These are phyloP conservation scores for Brotula barbata DNA, from an alignment of 2,797 vertebrate genomes.

Conservation along the genomic window DNA sequence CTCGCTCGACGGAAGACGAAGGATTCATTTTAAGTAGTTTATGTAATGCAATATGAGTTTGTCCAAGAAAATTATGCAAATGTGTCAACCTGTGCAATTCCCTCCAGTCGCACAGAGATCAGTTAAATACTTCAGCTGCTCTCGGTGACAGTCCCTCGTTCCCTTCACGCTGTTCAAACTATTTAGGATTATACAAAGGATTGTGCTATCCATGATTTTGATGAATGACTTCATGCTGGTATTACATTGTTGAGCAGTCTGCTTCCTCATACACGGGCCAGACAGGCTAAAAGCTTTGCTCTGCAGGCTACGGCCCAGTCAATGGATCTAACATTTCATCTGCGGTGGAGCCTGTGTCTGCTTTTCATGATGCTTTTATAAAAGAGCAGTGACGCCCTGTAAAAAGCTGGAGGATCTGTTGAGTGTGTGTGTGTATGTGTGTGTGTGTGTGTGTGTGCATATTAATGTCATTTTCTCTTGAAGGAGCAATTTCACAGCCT, in stretches of 20 bases:
- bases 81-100: slow-evolving; percentile 1
- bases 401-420: slow-evolving; percentile 67
- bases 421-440: too few relatives aligned
- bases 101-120: slow-evolving; percentile 28
- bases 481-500: slow-evolving; percentile 78
- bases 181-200: slow-evolving; percentile 63
- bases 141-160: slow-evolving; percentile 14
- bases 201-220: slow-evolving; percentile 45
- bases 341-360: slow-evolving; percentile 37
- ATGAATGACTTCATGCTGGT: slow-evolving; percentile 67
- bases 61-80: slow-evolving; percentile 16
- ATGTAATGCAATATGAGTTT: slow-evolving; percentile 7
- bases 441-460: too few relatives aligned
- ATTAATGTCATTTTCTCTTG: slow-evolving; percentile 79
- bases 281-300: slow-evolving; percentile 74
- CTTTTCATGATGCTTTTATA: slow-evolving; percentile 65
- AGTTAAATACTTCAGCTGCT: slow-evolving; percentile 33
- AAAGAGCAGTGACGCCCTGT: slow-evolving; percentile 68
- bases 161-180: slow-evolving; percentile 37
- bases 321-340: slow-evolving; percentile 66
- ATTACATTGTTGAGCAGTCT: slow-evolving; percentile 51
- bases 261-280: slow-evolving; percentile 52
- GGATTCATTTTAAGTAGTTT: slow-evolving; percentile 5
- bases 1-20: too few relatives aligned
- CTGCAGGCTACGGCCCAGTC: slow-evolving; percentile 65